Conservation (phyloP, 2,113 vertebrate genomes). For the Gavia stellata region DNA sequence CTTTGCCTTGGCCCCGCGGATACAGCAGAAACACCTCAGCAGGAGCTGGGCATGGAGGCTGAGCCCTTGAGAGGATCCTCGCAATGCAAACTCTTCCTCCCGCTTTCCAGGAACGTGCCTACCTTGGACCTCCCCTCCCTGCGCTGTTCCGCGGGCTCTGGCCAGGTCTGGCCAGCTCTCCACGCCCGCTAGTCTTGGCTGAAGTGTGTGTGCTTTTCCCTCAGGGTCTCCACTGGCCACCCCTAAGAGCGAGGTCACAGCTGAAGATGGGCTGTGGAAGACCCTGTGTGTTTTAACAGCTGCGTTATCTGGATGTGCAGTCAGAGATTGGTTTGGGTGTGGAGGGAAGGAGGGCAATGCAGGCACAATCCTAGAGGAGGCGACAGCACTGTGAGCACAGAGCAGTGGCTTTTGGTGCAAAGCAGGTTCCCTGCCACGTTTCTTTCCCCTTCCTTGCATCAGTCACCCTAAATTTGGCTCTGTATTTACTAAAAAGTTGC, state of each 20-base stretch:
- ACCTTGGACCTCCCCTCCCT: too few species aligned
- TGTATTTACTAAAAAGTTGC: not conserved
- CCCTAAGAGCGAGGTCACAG: too few species aligned
- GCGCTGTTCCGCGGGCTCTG: not conserved
- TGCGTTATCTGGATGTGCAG: accelerated
- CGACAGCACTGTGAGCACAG: accelerated
- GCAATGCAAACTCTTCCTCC: accelerated
- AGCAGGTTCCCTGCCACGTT: accelerated
- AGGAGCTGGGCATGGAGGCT: not conserved
- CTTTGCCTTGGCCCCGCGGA: not conserved
- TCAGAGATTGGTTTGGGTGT: not conserved
- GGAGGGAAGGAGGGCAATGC: too few species aligned
- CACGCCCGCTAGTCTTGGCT: accelerated
- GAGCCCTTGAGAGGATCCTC: not conserved
- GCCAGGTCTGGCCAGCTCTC: not conserved
- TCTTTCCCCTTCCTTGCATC: not conserved
- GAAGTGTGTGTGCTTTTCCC: accelerated
- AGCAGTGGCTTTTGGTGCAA: not conserved
- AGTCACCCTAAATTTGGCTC: not conserved
- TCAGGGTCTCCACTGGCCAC: accelerated
- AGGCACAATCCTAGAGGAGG: not conserved
- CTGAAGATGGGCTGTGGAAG: too few species aligned
- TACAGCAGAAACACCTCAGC: accelerated
- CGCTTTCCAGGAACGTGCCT: accelerated
- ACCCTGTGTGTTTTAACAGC: not conserved